Conservation (phyloP, 2,113 vertebrate genomes). For the Polypterus bichir region DNA sequence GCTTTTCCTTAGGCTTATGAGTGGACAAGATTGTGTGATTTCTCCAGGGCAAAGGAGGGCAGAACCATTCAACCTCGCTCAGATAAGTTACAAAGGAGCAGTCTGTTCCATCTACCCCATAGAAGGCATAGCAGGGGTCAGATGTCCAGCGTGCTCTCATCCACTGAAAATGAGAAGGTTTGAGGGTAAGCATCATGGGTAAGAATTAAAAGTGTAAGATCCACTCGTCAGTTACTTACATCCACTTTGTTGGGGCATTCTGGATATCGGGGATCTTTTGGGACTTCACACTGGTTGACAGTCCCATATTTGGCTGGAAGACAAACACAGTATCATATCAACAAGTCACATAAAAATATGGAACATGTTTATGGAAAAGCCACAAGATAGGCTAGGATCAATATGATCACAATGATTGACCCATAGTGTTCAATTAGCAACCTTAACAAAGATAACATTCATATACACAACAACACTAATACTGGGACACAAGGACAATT, state of each 20-base stretch:
- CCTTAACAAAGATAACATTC: no score
- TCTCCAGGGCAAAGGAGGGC: constrained; percentile 77
- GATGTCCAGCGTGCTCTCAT: constrained; percentile 95
- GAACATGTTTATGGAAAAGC: no score
- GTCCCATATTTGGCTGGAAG: constrained; percentile 57
- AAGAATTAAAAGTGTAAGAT: neutral
- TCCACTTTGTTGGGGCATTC: constrained; percentile 88
- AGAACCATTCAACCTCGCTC: constrained; percentile 97
- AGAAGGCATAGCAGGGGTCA: constrained; percentile 90
- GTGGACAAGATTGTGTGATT: constrained; percentile 56
- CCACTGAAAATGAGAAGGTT: constrained; percentile 58
- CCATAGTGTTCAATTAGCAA: no score
- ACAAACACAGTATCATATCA: constrained; percentile 9
- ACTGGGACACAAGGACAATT: no score
- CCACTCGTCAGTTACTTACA: constrained; percentile 50
- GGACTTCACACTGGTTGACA: constrained; percentile 76
- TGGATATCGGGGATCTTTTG: constrained; percentile 77
- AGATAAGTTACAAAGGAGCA: constrained; percentile 94
- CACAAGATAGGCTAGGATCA: no score
- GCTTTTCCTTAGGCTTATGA: constrained; percentile 43
- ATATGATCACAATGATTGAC: no score
- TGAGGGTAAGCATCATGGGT: neutral
- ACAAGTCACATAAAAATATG: no score
- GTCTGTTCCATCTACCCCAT: constrained; percentile 89
- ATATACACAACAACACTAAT: no score